Evolutionary conservation across 2,888 invertebrate genomes (phyloP).

Genomic region (Dinocampus coccinellae): DNA sequence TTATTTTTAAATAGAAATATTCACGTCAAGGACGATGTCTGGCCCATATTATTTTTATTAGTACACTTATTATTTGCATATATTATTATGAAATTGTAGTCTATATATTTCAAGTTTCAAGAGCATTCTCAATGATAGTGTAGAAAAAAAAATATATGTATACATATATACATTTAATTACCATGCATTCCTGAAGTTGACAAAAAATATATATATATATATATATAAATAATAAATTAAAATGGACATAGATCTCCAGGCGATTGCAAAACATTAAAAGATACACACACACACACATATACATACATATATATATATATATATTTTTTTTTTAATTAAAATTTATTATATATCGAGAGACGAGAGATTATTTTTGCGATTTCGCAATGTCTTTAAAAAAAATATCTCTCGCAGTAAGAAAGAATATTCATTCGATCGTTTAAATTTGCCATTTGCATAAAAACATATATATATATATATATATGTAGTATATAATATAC

Average conservation of each 20-base stretch:
- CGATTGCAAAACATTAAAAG: background rate
- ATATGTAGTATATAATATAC: background rate
- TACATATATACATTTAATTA: background rate
- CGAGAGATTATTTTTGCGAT: background rate
- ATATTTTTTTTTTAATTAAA: background rate
- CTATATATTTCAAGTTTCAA: background rate
- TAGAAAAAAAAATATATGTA: no score
- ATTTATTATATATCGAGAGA: background rate
- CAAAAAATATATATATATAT: background rate
- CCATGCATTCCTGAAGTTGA: background rate
- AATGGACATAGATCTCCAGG: background rate
- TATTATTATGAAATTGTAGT: background rate
- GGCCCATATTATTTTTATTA: background rate
- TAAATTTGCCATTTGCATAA: slow-evolving; percentile 32
- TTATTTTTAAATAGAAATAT: background rate
- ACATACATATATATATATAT: no score
- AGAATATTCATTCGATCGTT: slow-evolving; percentile 28
- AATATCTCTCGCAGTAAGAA: slow-evolving; percentile 15
- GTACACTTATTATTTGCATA: background rate
- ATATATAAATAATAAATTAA: no score
- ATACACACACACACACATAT: no score
- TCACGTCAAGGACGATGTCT: background rate
- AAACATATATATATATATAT: no score
- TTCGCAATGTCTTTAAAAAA: slow-evolving; percentile 17
- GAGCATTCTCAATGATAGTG: background rate